Conservation (phyloP, 2,888 invertebrate genomes). For the Eupsilia transversa region DNA sequence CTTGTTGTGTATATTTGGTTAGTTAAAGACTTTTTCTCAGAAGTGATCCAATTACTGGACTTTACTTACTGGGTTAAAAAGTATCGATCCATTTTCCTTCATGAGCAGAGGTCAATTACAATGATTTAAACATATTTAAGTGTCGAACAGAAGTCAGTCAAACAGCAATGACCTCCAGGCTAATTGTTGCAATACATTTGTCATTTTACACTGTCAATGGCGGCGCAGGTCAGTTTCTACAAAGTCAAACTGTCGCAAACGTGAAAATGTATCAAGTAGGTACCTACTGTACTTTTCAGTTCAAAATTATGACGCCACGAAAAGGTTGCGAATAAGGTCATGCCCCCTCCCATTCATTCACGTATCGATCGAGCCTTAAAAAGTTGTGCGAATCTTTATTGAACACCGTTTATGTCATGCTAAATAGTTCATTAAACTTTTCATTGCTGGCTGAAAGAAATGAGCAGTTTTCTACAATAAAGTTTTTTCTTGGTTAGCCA, state of each 20-base stretch:
- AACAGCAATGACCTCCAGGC: slow-evolving; percentile 45
- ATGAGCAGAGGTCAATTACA: slow-evolving; percentile 28
- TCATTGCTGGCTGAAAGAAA: slow-evolving; percentile 28
- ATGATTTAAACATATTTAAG: slow-evolving; percentile 15
- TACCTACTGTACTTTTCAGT: slow-evolving; percentile 36
- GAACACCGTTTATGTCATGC: slow-evolving; percentile 32
- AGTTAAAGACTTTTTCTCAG: background rate
- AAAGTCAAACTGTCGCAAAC: slow-evolving; percentile 26
- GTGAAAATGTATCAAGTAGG: slow-evolving; percentile 15
- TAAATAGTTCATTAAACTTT: slow-evolving; percentile 49
- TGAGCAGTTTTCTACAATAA: slow-evolving; percentile 42
- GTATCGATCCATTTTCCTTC: background rate
- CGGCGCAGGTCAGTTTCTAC: slow-evolving; percentile 14
- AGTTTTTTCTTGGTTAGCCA: slow-evolving; percentile 35
- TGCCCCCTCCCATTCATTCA: slow-evolving; percentile 46
- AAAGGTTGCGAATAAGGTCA: slow-evolving; percentile 61
- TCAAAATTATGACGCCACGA: slow-evolving; percentile 49
- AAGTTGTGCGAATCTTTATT: slow-evolving; percentile 42
- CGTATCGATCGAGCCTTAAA: slow-evolving; percentile 54
- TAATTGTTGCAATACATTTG: slow-evolving; percentile 57
- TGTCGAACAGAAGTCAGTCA: slow-evolving; percentile 35
- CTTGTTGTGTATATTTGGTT: slow-evolving; percentile 14
- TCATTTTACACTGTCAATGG: slow-evolving; percentile 26
- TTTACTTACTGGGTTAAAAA: background rate
- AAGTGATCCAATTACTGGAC: background rate